Evolutionary conservation across 1,140 invertebrate genomes (phyloP).

Genomic region (Piezodorus guildinii): DNA sequence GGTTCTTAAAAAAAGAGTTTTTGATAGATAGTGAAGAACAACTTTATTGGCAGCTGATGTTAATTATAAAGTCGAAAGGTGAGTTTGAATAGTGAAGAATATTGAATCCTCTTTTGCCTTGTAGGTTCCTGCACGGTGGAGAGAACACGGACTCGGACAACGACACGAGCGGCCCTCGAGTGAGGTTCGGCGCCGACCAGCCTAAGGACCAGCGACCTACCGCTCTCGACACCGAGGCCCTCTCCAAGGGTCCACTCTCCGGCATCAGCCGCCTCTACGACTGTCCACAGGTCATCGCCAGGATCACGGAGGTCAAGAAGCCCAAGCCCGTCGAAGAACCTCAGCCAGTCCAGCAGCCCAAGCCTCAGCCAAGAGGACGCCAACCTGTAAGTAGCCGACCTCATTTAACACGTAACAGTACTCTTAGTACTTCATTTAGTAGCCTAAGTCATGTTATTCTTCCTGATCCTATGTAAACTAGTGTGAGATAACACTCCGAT

Average conservation of each 20-base stretch:
- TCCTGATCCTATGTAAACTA: too few relatives aligned
- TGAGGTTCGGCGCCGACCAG: constrained; percentile 43
- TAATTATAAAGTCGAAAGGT: too few relatives aligned
- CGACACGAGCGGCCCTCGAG: constrained; percentile 44
- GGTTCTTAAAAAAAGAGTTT: too few relatives aligned
- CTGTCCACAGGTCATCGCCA: constrained; percentile 76
- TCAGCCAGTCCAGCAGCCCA: constrained; percentile 31
- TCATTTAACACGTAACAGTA: too few relatives aligned
- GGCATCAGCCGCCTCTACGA: constrained; percentile 82
- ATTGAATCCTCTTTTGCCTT: not conserved
- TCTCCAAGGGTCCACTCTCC: constrained; percentile 69
- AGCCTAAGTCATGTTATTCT: too few relatives aligned
- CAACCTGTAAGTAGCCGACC: not conserved
- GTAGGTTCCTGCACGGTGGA: constrained; percentile 37
- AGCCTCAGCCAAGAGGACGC: constrained; percentile 24
- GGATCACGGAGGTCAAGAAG: constrained; percentile 58
- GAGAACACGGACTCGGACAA: constrained; percentile 47
- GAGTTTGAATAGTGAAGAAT: too few relatives aligned
- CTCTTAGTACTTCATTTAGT: too few relatives aligned
- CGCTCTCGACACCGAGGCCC: constrained; percentile 80
- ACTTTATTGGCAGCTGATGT: too few relatives aligned
- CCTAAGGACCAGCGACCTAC: constrained; percentile 57
- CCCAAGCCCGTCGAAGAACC: constrained; percentile 46
- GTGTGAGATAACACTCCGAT: too few relatives aligned
- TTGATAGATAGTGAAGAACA: too few relatives aligned